A percentile compares a stretch with the other conserved stretches of the same genome.
Evolutionary conservation across 2,888 invertebrate genomes (phyloP).

Genomic region (Pollenia amentaria): DNA sequence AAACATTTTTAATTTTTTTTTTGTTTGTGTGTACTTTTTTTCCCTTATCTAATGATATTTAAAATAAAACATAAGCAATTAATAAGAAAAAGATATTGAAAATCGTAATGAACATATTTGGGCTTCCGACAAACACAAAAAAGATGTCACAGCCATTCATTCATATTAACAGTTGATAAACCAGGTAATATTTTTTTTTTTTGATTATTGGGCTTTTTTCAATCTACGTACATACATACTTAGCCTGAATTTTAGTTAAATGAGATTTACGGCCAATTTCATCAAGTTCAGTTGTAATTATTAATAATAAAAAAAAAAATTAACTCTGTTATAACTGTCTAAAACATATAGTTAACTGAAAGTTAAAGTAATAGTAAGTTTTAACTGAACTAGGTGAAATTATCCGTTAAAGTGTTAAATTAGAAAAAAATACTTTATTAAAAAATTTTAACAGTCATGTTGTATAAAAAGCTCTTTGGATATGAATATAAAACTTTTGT

Average conservation of each 20-base stretch:
- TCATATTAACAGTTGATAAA: constrained; percentile 41
- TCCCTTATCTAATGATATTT: constrained; percentile 61
- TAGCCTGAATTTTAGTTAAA: too few relatives aligned
- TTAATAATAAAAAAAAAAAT: too few relatives aligned
- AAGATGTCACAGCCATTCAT: not conserved
- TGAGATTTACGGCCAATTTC: too few relatives aligned
- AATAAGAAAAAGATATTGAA: constrained; percentile 49
- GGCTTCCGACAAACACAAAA: constrained; percentile 33
- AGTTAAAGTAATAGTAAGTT: too few relatives aligned
- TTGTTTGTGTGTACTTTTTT: constrained; percentile 16
- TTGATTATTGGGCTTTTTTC: constrained; percentile 5
- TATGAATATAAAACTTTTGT: constrained; percentile 42
- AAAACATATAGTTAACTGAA: too few relatives aligned
- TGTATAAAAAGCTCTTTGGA: constrained; percentile 50
- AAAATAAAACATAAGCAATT: constrained; percentile 61
- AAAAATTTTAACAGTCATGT: constrained; percentile 9
- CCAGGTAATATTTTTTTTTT: not conserved
- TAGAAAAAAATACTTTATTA: constrained; percentile 35
- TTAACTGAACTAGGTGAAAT: not conserved
- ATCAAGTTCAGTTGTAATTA: too few relatives aligned
- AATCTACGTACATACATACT: not conserved
- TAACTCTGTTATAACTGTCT: too few relatives aligned
- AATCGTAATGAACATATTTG: constrained; percentile 45
- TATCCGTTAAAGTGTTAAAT: not conserved
- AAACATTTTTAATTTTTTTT: constrained; percentile 18